These are phyloP conservation scores for Acyrthosiphon pisum DNA, from an alignment of 1,140 invertebrate species.

Conservation along the genomic window DNA sequence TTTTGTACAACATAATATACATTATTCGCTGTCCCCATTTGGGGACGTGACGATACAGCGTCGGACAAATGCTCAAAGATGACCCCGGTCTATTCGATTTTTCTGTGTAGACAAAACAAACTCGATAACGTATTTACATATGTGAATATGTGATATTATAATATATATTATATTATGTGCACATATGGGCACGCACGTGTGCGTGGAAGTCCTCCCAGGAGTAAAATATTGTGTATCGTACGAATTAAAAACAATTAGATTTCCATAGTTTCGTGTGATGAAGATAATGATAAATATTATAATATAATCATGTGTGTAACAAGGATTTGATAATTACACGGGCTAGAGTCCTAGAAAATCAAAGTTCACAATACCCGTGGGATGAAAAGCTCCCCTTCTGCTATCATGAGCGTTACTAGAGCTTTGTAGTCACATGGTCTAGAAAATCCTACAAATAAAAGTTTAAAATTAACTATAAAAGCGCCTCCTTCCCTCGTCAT, in stretches of 20 bases:
- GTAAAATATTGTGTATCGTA: background rate
- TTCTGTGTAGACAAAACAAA: background rate
- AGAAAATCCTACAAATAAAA: too few species aligned
- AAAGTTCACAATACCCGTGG: too few species aligned
- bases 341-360: too few species aligned
- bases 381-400: too few species aligned
- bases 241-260: background rate
- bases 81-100: background rate
- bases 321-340: too few species aligned
- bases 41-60: background rate
- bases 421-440: too few species aligned
- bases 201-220: background rate
- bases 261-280: background rate
- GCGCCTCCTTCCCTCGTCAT: too few species aligned
- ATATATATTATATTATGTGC: too few species aligned
- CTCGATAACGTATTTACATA: background rate
- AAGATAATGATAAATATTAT: too few species aligned
- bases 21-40: background rate
- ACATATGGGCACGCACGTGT: background rate
- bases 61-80: background rate
- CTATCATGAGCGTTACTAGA: too few species aligned
- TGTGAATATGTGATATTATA: background rate
- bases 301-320: background rate
- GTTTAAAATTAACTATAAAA: too few species aligned
- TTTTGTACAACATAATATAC: background rate